A percentile compares a stretch with the other conserved stretches of the same genome.
Evolutionary conservation across 2,797 vertebrate species (phyloP).

Genomic region (Gymnocypris eckloni): DNA sequence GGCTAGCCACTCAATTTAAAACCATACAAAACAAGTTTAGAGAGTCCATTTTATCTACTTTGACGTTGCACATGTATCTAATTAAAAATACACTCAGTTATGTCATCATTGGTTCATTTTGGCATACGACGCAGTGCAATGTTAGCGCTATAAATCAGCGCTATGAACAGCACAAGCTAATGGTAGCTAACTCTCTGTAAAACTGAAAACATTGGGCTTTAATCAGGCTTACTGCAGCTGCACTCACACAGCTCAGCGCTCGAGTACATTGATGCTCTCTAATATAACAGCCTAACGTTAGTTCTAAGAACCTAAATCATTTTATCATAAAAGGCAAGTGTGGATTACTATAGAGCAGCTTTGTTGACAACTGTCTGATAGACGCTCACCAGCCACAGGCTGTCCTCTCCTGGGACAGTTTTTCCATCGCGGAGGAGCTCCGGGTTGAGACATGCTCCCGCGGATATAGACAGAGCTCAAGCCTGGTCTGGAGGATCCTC

Average conservation of each 20-base stretch:
- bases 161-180: constrained; percentile 6
- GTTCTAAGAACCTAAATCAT: not conserved
- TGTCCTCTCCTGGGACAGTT: constrained; percentile 95
- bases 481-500: constrained; percentile 4
- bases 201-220: not conserved
- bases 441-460: constrained; percentile 85
- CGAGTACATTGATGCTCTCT: not conserved
- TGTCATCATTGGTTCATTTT: not conserved
- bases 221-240: not conserved
- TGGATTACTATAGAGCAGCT: not conserved
- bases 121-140: not conserved
- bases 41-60: too few relatives aligned
- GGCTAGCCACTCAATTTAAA: constrained; percentile 31
- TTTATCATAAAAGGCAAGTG: not conserved
- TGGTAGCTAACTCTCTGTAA: not conserved
- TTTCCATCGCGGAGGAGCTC: constrained; percentile 93
- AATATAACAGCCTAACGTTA: not conserved
- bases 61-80: not conserved
- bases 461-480: not conserved
- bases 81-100: not conserved
- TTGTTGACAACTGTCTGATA: not conserved
- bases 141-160: not conserved
- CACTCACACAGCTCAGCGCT: not conserved
- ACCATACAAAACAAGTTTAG: not conserved
- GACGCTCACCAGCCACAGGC: constrained; percentile 89